Conservation (phyloP, 2,797 vertebrate species). For the Myotis vivesi region DNA sequence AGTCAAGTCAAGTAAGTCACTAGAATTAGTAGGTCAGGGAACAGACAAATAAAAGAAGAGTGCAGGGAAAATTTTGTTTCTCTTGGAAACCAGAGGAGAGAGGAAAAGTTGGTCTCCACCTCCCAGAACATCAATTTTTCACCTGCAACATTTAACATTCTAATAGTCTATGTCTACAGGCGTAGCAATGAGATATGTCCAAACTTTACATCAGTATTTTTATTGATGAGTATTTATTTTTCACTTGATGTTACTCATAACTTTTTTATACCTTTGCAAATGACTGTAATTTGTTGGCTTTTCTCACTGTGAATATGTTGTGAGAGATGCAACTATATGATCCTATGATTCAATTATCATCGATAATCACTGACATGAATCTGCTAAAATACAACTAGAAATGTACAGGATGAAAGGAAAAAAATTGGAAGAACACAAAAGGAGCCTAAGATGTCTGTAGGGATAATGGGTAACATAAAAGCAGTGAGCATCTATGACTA, state of each 20-base stretch:
- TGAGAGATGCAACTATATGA: slow-evolving; percentile 4
- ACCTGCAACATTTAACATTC: neutral
- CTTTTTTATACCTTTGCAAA: neutral
- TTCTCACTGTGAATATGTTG: slow-evolving; percentile 12
- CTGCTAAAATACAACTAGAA: slow-evolving; percentile 24
- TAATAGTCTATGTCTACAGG: neutral
- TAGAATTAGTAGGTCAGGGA: neutral
- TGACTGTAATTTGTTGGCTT: slow-evolving; percentile 9
- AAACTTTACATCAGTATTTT: slow-evolving; percentile 7
- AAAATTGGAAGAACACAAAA: slow-evolving; percentile 7
- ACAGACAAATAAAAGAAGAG: neutral
- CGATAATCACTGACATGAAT: slow-evolving; percentile 1
- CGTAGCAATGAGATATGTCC: neutral
- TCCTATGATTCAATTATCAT: neutral
- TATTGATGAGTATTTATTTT: neutral
- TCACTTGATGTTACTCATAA: neutral
- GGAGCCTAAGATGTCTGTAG: neutral
- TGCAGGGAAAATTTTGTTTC: neutral
- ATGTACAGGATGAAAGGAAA: neutral
- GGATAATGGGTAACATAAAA: slow-evolving; percentile 6
- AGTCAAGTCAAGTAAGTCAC: neutral
- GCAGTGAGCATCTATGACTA: neutral
- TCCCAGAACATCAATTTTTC: slow-evolving; percentile 23
- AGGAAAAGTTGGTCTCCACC: neutral
- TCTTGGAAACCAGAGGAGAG: neutral